Conservation (phyloP, 2,888 invertebrate species). For the Gasteruption jaculator region DNA sequence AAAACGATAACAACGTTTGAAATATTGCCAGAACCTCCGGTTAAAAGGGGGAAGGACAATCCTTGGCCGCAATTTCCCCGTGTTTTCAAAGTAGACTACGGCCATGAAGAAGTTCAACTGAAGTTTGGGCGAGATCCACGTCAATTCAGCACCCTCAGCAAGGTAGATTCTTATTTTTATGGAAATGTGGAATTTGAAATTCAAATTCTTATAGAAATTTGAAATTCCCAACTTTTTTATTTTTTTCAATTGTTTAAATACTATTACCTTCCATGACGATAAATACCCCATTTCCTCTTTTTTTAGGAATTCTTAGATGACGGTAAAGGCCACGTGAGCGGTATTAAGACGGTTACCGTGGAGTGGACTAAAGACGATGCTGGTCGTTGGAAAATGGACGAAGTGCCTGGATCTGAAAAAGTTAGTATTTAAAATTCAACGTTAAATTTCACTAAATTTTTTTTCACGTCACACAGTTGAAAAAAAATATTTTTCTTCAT, state of each 20-base stretch:
- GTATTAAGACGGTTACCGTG: constrained; percentile 85
- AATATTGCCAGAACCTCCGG: constrained; percentile 90
- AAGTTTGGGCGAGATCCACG: constrained; percentile 90
- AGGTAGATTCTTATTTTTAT: constrained; percentile 53
- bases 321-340: constrained; percentile 82
- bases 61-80: constrained; percentile 99
- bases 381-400: constrained; percentile 92
- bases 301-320: constrained; percentile 82
- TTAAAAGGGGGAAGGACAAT: constrained; percentile 77
- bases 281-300: too few species aligned
- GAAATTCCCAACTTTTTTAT: not conserved
- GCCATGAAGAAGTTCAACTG: constrained; percentile 82
- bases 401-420: constrained; percentile 74
- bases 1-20: constrained; percentile 92
- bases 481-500: constrained; percentile 3
- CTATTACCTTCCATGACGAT: too few species aligned
- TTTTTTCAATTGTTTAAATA: too few species aligned
- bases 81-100: constrained; percentile 95
- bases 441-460: not conserved
- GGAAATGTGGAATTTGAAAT: constrained; percentile 5
- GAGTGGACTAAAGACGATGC: constrained; percentile 89
- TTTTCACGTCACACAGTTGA: not conserved
- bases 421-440: constrained; percentile 33
- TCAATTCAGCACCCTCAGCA: constrained; percentile 88
- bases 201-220: not conserved